Conservation (phyloP, 2,797 vertebrate species). For the Amniataba percoides region DNA sequence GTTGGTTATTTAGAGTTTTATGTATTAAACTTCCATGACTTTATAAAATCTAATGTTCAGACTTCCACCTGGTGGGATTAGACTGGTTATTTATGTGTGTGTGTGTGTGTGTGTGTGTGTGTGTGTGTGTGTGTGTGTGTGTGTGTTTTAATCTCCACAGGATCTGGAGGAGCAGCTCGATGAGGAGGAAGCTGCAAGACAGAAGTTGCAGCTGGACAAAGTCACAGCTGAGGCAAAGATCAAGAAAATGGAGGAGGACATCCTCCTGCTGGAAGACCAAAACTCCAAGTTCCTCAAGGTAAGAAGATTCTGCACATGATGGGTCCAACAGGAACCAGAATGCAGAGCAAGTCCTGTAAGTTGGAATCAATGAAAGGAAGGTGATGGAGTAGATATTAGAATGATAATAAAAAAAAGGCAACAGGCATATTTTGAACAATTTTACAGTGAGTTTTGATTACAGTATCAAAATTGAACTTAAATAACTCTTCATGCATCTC, state of each 20-base stretch:
- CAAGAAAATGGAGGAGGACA: slow-evolving; percentile 98
- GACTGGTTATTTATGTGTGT: not conserved
- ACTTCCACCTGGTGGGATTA: not conserved
- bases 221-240: slow-evolving; percentile 97
- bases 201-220: slow-evolving; percentile 97
- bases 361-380: not conserved
- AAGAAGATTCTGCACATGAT: slow-evolving; percentile 37
- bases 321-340: not conserved
- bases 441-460: not conserved
- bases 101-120: not conserved
- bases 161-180: slow-evolving; percentile 97
- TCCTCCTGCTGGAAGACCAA: slow-evolving; percentile 95
- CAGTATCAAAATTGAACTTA: not conserved
- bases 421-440: not conserved
- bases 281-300: slow-evolving; percentile 98
- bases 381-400: not conserved
- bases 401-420: not conserved
- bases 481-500: not conserved
- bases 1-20: not conserved
- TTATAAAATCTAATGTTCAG: not conserved
- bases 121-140: not conserved
- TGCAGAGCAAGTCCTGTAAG: not conserved
- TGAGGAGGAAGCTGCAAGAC: slow-evolving; percentile 96
- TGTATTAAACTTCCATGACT: not conserved
- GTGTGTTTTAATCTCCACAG: slow-evolving; percentile 70